A percentile compares a stretch with the other conserved stretches of the same genome.
These are phyloP conservation scores for Porites divaricata DNA, from an alignment of 92 coral and sea anemone genomes.

Conservation along the genomic window DNA sequence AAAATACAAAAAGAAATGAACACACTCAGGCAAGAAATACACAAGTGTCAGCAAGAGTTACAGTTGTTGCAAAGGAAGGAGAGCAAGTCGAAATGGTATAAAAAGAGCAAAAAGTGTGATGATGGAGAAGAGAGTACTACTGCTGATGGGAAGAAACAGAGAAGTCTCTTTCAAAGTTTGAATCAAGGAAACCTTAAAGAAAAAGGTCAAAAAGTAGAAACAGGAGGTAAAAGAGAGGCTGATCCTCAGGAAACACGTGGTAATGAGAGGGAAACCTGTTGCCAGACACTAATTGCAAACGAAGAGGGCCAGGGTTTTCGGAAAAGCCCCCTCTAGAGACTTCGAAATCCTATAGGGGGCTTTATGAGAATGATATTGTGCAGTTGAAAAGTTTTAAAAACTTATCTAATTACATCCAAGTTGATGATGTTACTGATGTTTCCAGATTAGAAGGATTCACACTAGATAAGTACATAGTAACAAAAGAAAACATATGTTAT, in stretches of 20 bases:
- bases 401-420: constrained; percentile 34
- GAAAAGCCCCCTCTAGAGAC: constrained; percentile 36
- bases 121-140: constrained; percentile 1
- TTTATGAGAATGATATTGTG: neutral
- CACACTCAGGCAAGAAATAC: constrained; percentile 40
- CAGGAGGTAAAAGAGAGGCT: neutral
- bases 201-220: too few species aligned
- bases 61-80: constrained; percentile 34
- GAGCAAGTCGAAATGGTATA: constrained; percentile 40
- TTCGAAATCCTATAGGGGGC: constrained; percentile 16
- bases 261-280: neutral
- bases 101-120: constrained; percentile 5
- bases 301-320: constrained; percentile 20
- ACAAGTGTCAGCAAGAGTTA: constrained; percentile 31
- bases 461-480: constrained; percentile 6
- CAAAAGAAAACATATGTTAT: constrained; percentile 25
- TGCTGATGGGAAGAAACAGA: neutral
- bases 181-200: too few species aligned
- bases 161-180: neutral
- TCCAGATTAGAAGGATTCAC: constrained; percentile 43
- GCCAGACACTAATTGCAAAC: neutral
- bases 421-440: constrained; percentile 50
- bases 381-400: constrained; percentile 48
- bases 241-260: neutral
- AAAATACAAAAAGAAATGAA: constrained; percentile 51